Evolutionary conservation across 2,888 invertebrate species (phyloP).

Genomic region (Branchipolynoe longqiensis): DNA sequence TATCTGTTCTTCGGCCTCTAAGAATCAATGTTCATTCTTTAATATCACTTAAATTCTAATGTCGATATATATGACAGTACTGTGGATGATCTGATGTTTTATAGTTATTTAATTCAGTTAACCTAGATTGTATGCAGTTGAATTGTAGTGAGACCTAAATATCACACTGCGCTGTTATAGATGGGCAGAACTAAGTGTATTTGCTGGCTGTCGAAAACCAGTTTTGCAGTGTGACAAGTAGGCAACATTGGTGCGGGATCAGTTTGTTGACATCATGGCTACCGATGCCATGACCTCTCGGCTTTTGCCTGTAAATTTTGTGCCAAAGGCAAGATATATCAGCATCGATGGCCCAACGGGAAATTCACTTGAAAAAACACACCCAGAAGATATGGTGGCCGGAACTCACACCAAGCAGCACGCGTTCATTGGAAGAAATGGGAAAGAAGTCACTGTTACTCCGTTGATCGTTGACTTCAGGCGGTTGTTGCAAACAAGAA

Average conservation of each 20-base stretch:
- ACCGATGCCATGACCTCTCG: conserved; percentile 46
- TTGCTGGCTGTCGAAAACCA: too few species aligned
- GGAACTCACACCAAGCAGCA: background rate
- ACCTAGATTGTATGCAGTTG: too few species aligned
- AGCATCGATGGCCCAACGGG: background rate
- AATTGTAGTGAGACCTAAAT: too few species aligned
- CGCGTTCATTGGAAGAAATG: conserved; percentile 2
- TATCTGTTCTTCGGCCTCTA: too few species aligned
- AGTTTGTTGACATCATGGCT: conserved; percentile 60
- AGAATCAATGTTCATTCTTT: too few species aligned
- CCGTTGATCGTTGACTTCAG: conserved; percentile 55
- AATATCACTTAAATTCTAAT: too few species aligned
- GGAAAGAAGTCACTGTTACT: conserved; percentile 31
- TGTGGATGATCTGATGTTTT: too few species aligned
- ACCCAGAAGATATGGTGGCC: background rate
- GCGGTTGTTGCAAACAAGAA: conserved; percentile 21
- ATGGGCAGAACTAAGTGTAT: too few species aligned
- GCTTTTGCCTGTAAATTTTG: conserved; percentile 43
- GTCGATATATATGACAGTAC: too few species aligned
- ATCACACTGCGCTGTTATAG: too few species aligned
- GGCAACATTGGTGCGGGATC: conserved; percentile 41
- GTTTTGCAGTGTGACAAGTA: too few species aligned
- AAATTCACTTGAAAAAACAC: background rate
- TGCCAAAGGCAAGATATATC: background rate
- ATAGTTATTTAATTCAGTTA: too few species aligned